Conservation (phyloP, 2,888 invertebrate genomes). For the Tillus elongatus region DNA sequence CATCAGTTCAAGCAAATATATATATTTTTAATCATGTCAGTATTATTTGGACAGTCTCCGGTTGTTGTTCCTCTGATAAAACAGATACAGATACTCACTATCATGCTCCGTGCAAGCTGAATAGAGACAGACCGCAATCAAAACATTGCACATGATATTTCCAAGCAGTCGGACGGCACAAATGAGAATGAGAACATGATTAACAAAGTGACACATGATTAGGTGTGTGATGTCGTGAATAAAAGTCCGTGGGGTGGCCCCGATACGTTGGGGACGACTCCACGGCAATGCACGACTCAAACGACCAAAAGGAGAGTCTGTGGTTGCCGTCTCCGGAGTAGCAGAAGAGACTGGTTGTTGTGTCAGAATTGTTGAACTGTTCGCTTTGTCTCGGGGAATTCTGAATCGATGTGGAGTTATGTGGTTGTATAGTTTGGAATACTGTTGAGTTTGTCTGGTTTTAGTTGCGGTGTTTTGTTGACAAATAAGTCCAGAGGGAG, state of each 20-base stretch:
- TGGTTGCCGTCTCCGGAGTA: too few relatives aligned
- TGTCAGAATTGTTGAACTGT: too few relatives aligned
- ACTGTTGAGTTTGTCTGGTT: too few relatives aligned
- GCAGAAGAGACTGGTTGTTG: too few relatives aligned
- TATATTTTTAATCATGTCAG: too few relatives aligned
- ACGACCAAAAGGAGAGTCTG: too few relatives aligned
- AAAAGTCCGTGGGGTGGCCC: slow-evolving; percentile 22
- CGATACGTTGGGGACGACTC: slow-evolving; percentile 19
- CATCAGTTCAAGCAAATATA: too few relatives aligned
- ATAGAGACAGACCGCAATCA: slow-evolving; percentile 58
- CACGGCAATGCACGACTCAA: slow-evolving; percentile 25
- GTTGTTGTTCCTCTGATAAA: too few relatives aligned
- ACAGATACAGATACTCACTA: slow-evolving; percentile 60
- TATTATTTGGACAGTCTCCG: too few relatives aligned
- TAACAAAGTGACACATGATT: slow-evolving; percentile 29
- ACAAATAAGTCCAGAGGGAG: too few relatives aligned
- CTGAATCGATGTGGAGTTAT: not conserved
- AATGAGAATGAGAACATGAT: slow-evolving; percentile 37
- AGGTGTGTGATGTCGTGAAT: slow-evolving; percentile 27
- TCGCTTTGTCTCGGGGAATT: not conserved
- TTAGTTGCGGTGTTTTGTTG: too few relatives aligned
- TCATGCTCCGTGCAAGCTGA: slow-evolving; percentile 86
- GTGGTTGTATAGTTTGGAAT: too few relatives aligned
- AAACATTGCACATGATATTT: slow-evolving; percentile 41
- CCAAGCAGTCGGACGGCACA: slow-evolving; percentile 40